A percentile compares a stretch with the other conserved stretches of the same genome.
Conservation (phyloP, 1,140 invertebrate species). For the Manduca sexta region DNA sequence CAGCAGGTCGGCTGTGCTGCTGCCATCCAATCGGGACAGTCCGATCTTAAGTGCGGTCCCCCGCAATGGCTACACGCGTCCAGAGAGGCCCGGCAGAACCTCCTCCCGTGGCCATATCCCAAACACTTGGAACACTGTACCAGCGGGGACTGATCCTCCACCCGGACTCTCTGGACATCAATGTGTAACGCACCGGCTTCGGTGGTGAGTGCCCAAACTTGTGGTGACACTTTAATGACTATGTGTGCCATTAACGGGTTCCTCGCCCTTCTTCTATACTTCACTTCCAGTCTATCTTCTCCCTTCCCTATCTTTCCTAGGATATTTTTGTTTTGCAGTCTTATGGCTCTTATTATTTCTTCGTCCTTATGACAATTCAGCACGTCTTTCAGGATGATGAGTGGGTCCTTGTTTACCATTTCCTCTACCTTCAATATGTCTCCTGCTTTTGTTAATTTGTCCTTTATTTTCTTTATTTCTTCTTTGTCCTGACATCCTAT, state of each 20-base stretch:
- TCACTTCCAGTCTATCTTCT: background rate
- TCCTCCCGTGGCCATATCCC: background rate
- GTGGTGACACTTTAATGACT: too few relatives aligned
- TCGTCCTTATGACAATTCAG: background rate
- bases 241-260: background rate
- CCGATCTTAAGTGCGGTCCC: background rate
- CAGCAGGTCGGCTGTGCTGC: background rate
- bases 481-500: background rate
- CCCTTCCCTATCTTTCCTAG: background rate
- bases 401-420: background rate
- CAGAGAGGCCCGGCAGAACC: background rate
- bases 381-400: background rate
- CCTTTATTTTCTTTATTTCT: background rate
- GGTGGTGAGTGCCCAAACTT: too few relatives aligned
- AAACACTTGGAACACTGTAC: background rate
- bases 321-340: background rate
- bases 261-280: background rate
- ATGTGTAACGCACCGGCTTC: too few relatives aligned
- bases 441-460: background rate
- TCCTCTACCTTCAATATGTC: background rate
- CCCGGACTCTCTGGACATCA: background rate
- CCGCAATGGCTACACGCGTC: slow-evolving; percentile 4
- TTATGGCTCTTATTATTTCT: background rate
- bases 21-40: background rate
- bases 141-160: background rate